Conservation (phyloP, 2,797 vertebrate genomes). For the Notamacropus eugenii region DNA sequence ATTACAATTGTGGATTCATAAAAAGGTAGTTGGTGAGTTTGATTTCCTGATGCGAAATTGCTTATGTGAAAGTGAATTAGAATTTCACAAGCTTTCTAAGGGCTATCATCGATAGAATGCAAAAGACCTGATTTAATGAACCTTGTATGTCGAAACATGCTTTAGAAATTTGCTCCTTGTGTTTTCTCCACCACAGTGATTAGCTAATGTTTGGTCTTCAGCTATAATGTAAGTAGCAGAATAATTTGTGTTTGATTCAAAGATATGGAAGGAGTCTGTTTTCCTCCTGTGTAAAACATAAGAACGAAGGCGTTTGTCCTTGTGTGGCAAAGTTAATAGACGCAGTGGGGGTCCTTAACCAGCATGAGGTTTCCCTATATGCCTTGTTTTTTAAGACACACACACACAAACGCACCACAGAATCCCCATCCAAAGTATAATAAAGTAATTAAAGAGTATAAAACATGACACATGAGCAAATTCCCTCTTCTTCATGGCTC, state of each 20-base stretch:
- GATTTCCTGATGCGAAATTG: not conserved
- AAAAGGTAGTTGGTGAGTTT: constrained; percentile 30
- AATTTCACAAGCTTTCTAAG: not conserved
- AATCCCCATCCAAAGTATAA: not conserved
- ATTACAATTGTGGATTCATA: not conserved
- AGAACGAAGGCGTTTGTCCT: constrained; percentile 42
- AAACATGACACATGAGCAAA: constrained; percentile 13
- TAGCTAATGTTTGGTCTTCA: constrained; percentile 45
- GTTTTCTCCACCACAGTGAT: constrained; percentile 12
- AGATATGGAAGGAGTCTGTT: constrained; percentile 50
- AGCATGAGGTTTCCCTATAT: constrained; percentile 21
- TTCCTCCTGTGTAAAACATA: constrained; percentile 36
- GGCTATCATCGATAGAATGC: constrained; percentile 4
- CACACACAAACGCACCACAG: not conserved
- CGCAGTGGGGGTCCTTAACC: constrained; percentile 39
- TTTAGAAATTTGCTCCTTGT: constrained; percentile 24
- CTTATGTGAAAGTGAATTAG: not conserved
- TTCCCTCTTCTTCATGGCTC: constrained; percentile 4
- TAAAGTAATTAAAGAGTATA: constrained; percentile 55
- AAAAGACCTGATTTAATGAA: constrained; percentile 35
- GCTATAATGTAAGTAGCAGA: constrained; percentile 25
- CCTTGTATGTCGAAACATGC: constrained; percentile 59
- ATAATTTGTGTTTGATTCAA: constrained; percentile 50
- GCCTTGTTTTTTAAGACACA: constrained; percentile 55
- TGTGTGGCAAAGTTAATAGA: constrained; percentile 26